phyloP scores from a whole-genome alignment of 1,140 invertebrate genomes.

The Bombus pascuorum region DNA sequence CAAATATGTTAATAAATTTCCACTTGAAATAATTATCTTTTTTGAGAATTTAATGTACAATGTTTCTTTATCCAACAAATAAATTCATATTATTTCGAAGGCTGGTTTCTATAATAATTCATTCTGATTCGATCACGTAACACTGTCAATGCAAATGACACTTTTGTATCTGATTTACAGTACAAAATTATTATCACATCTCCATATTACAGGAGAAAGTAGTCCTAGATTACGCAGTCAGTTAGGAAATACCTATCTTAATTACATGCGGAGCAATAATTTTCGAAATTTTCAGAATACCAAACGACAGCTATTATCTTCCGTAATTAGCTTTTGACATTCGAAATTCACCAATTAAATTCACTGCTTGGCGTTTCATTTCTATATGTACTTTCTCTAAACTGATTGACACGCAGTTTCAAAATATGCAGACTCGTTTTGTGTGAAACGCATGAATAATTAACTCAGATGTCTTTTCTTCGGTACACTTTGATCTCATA shows the following conservation, averaged over 20 bases:
- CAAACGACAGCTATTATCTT: not conserved
- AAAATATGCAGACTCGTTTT: not conserved
- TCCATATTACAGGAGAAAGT: not conserved
- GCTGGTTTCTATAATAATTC: not conserved
- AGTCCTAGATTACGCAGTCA: not conserved
- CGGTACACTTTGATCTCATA: not conserved
- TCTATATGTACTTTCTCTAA: constrained; percentile 23
- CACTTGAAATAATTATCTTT: not conserved
- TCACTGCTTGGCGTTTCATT: too few species aligned
- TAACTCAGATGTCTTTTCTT: not conserved
- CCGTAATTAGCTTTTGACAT: not conserved
- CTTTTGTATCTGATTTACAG: not conserved
- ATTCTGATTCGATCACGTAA: not conserved
- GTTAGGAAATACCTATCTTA: not conserved
- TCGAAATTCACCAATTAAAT: not conserved
- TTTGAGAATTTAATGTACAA: not conserved
- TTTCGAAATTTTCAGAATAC: not conserved
- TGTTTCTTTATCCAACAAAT: not conserved
- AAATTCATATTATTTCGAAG: not conserved
- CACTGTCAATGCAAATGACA: not conserved
- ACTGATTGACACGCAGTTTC: not conserved
- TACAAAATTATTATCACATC: not conserved
- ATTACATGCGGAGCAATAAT: not conserved
- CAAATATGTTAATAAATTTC: too few species aligned
- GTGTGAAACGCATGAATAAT: constrained; percentile 17